Base-by-base conservation (phyloP, 2,113 vertebrate species). In the Ibidorhyncha struthersii region DNA sequence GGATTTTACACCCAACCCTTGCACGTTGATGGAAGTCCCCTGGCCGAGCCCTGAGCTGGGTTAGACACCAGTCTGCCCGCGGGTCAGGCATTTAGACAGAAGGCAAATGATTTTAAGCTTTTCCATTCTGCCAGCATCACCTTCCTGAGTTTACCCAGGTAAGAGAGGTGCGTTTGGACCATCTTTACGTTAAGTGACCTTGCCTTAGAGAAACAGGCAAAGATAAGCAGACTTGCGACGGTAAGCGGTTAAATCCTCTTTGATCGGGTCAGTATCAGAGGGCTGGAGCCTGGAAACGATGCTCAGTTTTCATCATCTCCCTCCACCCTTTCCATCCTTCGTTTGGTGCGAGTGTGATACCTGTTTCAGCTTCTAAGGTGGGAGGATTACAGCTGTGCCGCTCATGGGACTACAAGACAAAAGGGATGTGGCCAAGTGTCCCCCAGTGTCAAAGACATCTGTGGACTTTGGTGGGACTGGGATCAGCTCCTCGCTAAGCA, bases 11-110 rank as follows among this genome's bases (percentile, higher is more conserved):
- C 29, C 47, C 55, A 30, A 23, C 8, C 15, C 76, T 74, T 3
- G 6, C 19, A 10, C 16, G 0, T 1, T 1, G 16, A 4, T 45
- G 27, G 1, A 47, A 38, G 7, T 16, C 9, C 29, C 19, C 32
- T 38, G 45, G 47, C 53, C 2, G 4, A 23, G 40, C 77, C 41
- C 41, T 50, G 49, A 9, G 52, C 40, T 43, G 80, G 61, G 20
- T 63, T 50, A n/a, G 70, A 52, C 3, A 9, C 50, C 85, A 61
- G 25, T 36, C 4, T 5, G 29, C 8, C 38, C 14, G 27, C 0
- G 4, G 55, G 10, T 2, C 13, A 23, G 34, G 19, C 5, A 8
- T 49, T 43, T 34, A 36, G 72, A 29, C 14, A 32, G n/a, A 58
- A 55, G 34, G 8, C 4, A 50, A 30, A 65, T 8, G 17, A 49